These are phyloP conservation scores for Aspidoscelis tigris DNA, from an alignment of 2,113 vertebrate genomes.

Conservation along the genomic window DNA sequence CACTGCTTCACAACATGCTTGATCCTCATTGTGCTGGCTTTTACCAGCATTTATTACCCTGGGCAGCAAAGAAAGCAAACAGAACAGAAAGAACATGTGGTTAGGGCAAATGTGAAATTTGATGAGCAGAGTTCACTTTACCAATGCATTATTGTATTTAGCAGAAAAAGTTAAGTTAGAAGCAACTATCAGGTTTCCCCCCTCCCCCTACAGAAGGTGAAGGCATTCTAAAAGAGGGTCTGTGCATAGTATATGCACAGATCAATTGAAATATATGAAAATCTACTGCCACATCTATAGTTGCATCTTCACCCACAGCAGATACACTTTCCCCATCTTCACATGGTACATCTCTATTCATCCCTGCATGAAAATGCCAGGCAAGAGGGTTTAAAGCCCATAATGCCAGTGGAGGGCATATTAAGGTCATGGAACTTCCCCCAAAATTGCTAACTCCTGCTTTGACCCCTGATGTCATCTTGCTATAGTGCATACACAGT, in stretches of 20 bases:
- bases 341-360: too few relatives aligned
- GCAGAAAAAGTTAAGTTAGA: not conserved
- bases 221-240: not conserved
- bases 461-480: too few relatives aligned
- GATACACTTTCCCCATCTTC: too few relatives aligned
- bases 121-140: not conserved
- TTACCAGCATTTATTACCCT: slow-evolving; percentile 98
- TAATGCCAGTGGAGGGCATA: too few relatives aligned
- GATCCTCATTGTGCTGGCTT: slow-evolving; percentile 98
- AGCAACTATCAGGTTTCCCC: not conserved
- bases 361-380: too few relatives aligned
- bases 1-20: slow-evolving; percentile 92
- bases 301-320: too few relatives aligned
- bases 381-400: too few relatives aligned
- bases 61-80: slow-evolving; percentile 34
- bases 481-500: too few relatives aligned
- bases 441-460: too few relatives aligned
- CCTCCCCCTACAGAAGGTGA: not conserved
- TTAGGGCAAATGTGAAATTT: not conserved
- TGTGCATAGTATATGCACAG: too few relatives aligned
- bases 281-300: not conserved
- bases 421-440: too few relatives aligned
- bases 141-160: not conserved
- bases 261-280: not conserved
- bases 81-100: not conserved